Percentiles rank a stretch among this genome's conserved stretches.
Conservation (phyloP, 1,140 invertebrate genomes). For the Eurosta solidaginis region DNA sequence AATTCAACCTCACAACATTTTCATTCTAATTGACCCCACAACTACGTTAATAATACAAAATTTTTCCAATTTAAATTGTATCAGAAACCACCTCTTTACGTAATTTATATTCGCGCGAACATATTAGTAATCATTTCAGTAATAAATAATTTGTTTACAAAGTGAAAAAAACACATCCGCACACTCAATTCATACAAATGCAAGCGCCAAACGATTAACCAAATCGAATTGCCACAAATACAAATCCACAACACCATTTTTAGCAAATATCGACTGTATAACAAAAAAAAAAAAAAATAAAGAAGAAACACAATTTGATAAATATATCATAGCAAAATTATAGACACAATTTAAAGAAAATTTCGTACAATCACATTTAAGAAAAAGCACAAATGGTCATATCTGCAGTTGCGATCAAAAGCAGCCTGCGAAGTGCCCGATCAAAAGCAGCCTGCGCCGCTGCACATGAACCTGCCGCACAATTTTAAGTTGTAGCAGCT, state of each 20-base stretch:
- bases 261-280: not conserved
- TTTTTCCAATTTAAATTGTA: not conserved
- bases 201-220: not conserved
- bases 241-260: not conserved
- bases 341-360: not conserved
- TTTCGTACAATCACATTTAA: not conserved
- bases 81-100: not conserved
- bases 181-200: not conserved
- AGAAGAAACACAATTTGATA: not conserved
- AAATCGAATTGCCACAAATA: not conserved
- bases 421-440: not conserved
- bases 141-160: slow-evolving; percentile 7
- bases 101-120: slow-evolving; percentile 9
- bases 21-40: not conserved
- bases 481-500: not conserved
- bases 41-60: too few species aligned
- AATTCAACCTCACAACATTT: too few species aligned
- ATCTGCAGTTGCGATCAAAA: not conserved
- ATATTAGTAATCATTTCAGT: not conserved
- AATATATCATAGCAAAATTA: not conserved
- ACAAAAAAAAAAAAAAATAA: not conserved
- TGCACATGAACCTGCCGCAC: not conserved
- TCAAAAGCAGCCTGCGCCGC: not conserved
- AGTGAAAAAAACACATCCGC: not conserved
- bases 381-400: not conserved